Base-by-base conservation (phyloP, 2,797 vertebrate genomes). In the Crax fasciolata region DNA sequence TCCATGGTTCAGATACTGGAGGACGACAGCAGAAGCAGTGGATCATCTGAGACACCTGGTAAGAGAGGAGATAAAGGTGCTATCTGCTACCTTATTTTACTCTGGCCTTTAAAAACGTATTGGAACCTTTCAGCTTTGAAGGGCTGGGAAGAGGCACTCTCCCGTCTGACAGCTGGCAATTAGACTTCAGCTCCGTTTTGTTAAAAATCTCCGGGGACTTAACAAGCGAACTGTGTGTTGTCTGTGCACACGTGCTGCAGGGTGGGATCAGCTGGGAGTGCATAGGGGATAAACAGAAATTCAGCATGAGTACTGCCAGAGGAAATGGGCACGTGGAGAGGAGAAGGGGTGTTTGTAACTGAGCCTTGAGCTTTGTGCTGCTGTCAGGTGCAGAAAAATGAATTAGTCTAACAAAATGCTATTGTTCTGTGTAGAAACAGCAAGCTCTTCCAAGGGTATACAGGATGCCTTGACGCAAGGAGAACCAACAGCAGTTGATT, bases 381-480 rank as follows among this genome's bases (percentile, higher is more conserved):
- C 15, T 3, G 43, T 49, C 73, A 7, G 13, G 43, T 25, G 3
- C 35, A 28, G 44, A 4, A 39, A 62, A 68, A 14, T 1, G 3
- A 70, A 52, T 23, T 15, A 67, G 9, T 15, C 25, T 32, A 43
- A 76, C 41, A 11, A 38, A 72, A 75, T 57, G 38, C 14, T 71
- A 2, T 32, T 78, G 35, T 77, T 90, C 24, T 73, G 65, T 92
- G 23, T 85, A 97, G 96, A 84, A 62, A 58, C 77, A 82, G 87
- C 82, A 75, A 95, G 73, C 15, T 15, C 93, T 63, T 98, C 98
- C 67, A 35, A 98, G 28, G 98, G 98, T 54, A 48, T 96, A 39
- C 91, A 98, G 5, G 98, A 98, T 87, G 97, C 97, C 59, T 98
- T 98, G 75, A 97, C 95, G 97, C 98, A 98, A 62, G 97, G 98